These are phyloP conservation scores for Eublepharis macularius DNA, from an alignment of 2,113 vertebrate genomes.

Conservation along the genomic window DNA sequence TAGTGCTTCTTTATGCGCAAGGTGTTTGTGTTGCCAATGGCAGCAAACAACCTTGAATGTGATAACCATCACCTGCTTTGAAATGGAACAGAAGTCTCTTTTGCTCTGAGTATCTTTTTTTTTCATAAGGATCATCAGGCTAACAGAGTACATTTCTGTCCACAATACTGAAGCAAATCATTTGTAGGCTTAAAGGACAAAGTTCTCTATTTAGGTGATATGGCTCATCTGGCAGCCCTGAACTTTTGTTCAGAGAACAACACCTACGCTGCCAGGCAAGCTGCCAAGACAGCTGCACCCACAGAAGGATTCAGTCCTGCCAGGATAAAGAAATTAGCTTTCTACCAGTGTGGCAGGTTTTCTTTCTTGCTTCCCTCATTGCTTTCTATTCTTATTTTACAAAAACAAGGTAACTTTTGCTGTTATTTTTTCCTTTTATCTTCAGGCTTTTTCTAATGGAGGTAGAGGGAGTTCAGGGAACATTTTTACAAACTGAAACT, in stretches of 20 bases:
- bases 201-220: conserved; percentile 57
- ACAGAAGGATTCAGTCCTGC: background rate
- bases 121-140: background rate
- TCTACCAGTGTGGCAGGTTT: background rate
- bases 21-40: background rate
- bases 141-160: background rate
- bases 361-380: background rate
- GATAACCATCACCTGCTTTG: background rate
- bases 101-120: background rate
- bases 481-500: background rate
- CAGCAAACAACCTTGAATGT: background rate
- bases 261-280: conserved; percentile 42
- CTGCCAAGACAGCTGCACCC: conserved; percentile 47
- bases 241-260: conserved; percentile 57
- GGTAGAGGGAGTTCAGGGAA: background rate
- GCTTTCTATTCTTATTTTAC: background rate
- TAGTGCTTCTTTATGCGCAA: background rate
- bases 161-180: background rate
- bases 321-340: conserved; percentile 33
- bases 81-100: background rate
- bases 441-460: background rate
- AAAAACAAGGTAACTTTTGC: background rate
- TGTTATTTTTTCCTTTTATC: background rate
- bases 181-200: conserved; percentile 45
- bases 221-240: conserved; percentile 56